A percentile compares a stretch with the other conserved stretches of the same genome.
These are phyloP conservation scores for Rhynchomys soricoides DNA, from an alignment of 2,113 vertebrate genomes.

Conservation along the genomic window DNA sequence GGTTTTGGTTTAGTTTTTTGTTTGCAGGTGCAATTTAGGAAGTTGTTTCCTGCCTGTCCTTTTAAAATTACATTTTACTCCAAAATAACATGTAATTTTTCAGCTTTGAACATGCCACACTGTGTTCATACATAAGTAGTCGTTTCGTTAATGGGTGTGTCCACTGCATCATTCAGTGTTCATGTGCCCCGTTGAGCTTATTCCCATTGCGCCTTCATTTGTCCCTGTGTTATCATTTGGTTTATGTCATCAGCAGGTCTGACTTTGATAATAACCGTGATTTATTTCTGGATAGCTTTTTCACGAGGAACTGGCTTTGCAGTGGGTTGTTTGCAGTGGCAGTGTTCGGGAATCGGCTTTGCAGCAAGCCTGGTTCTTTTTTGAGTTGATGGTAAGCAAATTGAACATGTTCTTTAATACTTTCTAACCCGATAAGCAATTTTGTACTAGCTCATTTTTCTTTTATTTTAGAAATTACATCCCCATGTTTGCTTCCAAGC, in stretches of 20 bases:
- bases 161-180: slow-evolving; percentile 77
- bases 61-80: slow-evolving; percentile 80
- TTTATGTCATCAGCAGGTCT: slow-evolving; percentile 70
- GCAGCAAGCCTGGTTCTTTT: slow-evolving; percentile 99
- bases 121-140: slow-evolving; percentile 76
- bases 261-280: slow-evolving; percentile 76
- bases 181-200: slow-evolving; percentile 79
- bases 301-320: slow-evolving; percentile 97
- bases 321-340: slow-evolving; percentile 99
- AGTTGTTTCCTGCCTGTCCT: slow-evolving; percentile 48
- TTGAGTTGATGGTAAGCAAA: slow-evolving; percentile 97
- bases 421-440: neutral
- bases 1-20: slow-evolving; percentile 42
- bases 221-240: slow-evolving; percentile 60
- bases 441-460: neutral
- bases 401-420: slow-evolving; percentile 32
- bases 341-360: slow-evolving; percentile 96
- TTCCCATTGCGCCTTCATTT: slow-evolving; percentile 80
- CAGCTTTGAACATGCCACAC: slow-evolving; percentile 74
- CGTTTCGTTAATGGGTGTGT: slow-evolving; percentile 85
- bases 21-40: slow-evolving; percentile 80
- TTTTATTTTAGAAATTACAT: neutral
- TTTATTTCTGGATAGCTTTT: slow-evolving; percentile 91
- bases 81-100: slow-evolving; percentile 80
- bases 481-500: neutral